These are phyloP conservation scores for Edolisoma coerulescens DNA, from an alignment of 2,113 vertebrate species.

Conservation along the genomic window DNA sequence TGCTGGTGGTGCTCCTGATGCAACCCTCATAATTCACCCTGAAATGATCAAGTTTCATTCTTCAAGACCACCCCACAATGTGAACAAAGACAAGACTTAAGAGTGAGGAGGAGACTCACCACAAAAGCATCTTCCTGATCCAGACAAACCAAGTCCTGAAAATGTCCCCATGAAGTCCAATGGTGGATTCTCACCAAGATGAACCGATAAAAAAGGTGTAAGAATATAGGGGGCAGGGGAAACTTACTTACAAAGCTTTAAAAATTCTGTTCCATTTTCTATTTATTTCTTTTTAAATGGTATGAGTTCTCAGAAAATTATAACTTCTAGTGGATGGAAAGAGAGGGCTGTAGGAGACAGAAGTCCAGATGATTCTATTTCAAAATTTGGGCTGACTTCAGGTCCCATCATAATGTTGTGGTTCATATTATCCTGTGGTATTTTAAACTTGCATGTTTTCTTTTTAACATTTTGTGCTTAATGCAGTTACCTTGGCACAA, in stretches of 20 bases:
- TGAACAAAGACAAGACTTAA: neutral
- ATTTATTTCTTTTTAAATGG: neutral
- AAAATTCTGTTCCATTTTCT: neutral
- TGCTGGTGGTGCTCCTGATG: neutral
- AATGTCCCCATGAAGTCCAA: neutral
- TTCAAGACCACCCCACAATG: no score
- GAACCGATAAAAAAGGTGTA: neutral
- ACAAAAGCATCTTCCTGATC: neutral
- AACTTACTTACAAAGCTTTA: neutral
- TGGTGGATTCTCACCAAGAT: neutral
- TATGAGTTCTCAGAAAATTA: neutral
- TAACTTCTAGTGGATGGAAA: neutral
- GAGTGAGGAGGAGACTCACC: neutral
- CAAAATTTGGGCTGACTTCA: neutral
- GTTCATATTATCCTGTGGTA: neutral
- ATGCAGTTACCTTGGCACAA: neutral
- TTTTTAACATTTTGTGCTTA: neutral
- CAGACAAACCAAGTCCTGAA: neutral
- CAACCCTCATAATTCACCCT: accelerated
- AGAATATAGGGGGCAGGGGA: neutral
- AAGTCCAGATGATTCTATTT: neutral
- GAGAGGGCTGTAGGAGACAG: neutral
- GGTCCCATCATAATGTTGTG: neutral
- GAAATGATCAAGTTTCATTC: neutral
- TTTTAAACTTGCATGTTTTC: neutral